phyloP scores from a whole-genome alignment of 2,888 invertebrate genomes.

The Mimas tiliae region DNA sequence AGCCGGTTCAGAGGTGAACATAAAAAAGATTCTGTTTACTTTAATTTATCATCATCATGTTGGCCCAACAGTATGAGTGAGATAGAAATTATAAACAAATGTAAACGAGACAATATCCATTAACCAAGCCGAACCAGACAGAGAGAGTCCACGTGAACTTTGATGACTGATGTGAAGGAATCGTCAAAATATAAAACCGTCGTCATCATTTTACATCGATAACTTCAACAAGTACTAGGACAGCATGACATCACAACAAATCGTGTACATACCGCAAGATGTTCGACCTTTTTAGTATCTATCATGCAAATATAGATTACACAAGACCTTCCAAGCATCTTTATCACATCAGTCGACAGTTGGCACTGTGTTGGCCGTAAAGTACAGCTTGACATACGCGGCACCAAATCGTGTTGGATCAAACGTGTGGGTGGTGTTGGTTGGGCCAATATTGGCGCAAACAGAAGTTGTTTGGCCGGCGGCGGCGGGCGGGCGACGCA shows the following conservation, averaged over 20 bases:
- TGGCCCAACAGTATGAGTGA: background rate
- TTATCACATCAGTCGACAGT: constrained; percentile 11
- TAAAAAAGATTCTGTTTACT: background rate
- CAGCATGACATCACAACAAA: constrained; percentile 39
- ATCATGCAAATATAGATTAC: constrained; percentile 11
- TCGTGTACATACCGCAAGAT: constrained; percentile 14
- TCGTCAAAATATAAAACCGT: constrained; percentile 35
- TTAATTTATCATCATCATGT: background rate
- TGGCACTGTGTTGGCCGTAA: constrained; percentile 7
- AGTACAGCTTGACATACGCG: constrained; percentile 24
- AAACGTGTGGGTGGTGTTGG: constrained; percentile 30
- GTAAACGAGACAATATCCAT: too few species aligned
- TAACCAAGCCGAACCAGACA: background rate
- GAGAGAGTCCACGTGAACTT: background rate
- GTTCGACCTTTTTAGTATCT: constrained; percentile 15
- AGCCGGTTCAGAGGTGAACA: constrained; percentile 2
- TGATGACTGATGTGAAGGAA: background rate
- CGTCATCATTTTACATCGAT: constrained; percentile 44
- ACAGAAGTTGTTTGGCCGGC: constrained; percentile 27
- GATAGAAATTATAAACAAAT: background rate
- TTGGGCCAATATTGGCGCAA: constrained; percentile 22
- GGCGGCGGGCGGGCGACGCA: constrained; percentile 22
- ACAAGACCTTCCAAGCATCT: constrained; percentile 16
- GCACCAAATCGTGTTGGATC: constrained; percentile 18
- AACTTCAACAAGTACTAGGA: constrained; percentile 49